Evolutionary conservation across 2,797 vertebrate genomes (phyloP), one percentile per base, ranked within the genome.

Genomic region (Tapera naevia): DNA sequence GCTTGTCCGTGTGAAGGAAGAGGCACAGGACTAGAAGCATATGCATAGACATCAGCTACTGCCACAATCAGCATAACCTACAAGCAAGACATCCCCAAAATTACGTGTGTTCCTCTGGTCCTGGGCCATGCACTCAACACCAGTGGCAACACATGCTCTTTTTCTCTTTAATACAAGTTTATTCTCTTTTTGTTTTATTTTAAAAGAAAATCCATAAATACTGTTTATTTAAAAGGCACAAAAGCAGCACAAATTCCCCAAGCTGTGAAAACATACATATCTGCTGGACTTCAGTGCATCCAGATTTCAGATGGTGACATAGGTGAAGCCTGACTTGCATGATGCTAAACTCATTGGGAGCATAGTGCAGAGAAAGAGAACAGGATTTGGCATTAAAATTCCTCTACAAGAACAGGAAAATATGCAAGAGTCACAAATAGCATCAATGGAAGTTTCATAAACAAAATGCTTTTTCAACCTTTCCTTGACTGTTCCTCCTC

Each of bases 41-140:
- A 33, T 3, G 14, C 0, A 0, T 4, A 53, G 43, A 28, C 45
- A 70, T 2, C 24, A 50, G 67, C 25, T 28, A 8, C 5, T 54
- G 51, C 35, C 61, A 56, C 51, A 78, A 45, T 5, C n/a, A 64
- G 23, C 21, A 43, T 53, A 66, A 82, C 10, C 21, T 19, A 70
- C 30, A 66, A 41, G 10, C n/a, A 74, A 76, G 35, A 60, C 2
- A 2, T 25, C 51, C n/a, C 37, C 62, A 74, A 46, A 86, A 65
- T 11, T 17, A 13, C 5, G 14, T 51, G 35, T 0, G 1, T 45
- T 78, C 43, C 66, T 11, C 14, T 30, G 37, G 41, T 30, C 88
- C 75, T 65, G 27, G 19, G n/a, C 8, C 45, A 61, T 5, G 11
- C 37, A 24, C 28, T 60, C 56, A 86, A 28, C 8, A n/a, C 7